Evolutionary conservation across 2,888 invertebrate genomes (phyloP), one percentile per base, ranked within the genome.

Genomic region (Serrognathus titanus): DNA sequence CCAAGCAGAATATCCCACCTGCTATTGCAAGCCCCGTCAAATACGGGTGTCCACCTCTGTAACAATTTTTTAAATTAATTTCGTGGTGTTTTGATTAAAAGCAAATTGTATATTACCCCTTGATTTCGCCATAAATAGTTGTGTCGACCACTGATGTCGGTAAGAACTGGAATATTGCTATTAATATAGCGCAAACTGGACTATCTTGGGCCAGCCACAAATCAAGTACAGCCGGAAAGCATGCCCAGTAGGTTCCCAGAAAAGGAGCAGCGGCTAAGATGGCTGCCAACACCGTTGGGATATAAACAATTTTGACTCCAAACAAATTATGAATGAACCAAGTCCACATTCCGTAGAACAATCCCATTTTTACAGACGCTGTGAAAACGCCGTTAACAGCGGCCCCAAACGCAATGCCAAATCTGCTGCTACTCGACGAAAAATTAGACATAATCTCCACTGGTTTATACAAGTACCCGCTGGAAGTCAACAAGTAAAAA

Each of bases 311-410:
- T 77, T 94, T 93, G 3, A 91, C 92, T 55, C 92, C 92, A 74
- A 98, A 97, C 9, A 98, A 80, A 63, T 93, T 94, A 77, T 99
- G 98, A 51, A 95, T 91, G 60, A 98, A 85, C 95, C 97, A 99
- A 0, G 98, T 98, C 87, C 97, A 99, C 62, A 98, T 82, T 0
- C 97, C 98, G 75, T 99, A 98, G 80, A 99, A 99, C 0, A 92
- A 82, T 0, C 96, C 93, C 86, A 98, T 93, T 80, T 98, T 99
- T 69, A 97, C 90, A 2, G 97, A 96, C 0, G 97, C 97, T 58
- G 92, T 86, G 74, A 99, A 93, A 10, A 99, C 98, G 66, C 95
- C 94, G 67, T 94, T 95, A 53, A 94, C 88, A 0, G 94, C 92
- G 59, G 88, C 90, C 69, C 94, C 93, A 24, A 94, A 80, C 0